Evolutionary conservation across 2,797 vertebrate species (phyloP).

Genomic region (Malurus leucopterus): DNA sequence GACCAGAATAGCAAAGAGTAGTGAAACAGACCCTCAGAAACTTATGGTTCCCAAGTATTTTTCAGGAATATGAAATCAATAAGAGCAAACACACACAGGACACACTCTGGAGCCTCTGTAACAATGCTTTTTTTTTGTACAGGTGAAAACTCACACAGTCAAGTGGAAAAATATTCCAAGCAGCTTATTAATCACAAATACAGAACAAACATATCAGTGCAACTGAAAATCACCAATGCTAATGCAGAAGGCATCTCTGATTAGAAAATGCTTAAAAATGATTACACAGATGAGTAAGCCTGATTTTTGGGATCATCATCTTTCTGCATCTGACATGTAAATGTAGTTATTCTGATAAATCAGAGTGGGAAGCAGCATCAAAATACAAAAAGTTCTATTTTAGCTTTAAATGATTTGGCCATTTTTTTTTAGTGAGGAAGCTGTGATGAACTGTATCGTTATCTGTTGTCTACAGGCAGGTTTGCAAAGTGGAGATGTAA

Average conservation of each 20-base stretch:
- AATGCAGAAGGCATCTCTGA: conserved; percentile 38
- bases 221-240: conserved; percentile 46
- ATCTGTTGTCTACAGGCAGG: neutral
- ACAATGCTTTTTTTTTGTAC: neutral
- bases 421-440: conserved; percentile 1
- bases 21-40: neutral
- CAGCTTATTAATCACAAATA: conserved; percentile 48
- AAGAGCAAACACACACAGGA: conserved; percentile 12
- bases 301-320: conserved; percentile 47
- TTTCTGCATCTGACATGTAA: conserved; percentile 38
- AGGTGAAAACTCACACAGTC: conserved; percentile 28
- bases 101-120: neutral
- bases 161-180: conserved; percentile 32
- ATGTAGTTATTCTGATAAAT: conserved; percentile 28
- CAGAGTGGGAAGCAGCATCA: neutral
- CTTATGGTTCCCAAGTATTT: neutral
- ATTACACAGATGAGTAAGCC: conserved; percentile 44
- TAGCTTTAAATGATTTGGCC: neutral
- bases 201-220: conserved; percentile 26
- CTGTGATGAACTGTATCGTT: neutral
- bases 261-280: conserved; percentile 52
- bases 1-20: conserved; percentile 25
- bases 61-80: neutral
- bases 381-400: neutral
- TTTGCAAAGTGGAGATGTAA: neutral